Evolutionary conservation across 2,113 vertebrate species (phyloP), one percentile per base, ranked within the genome.

Genomic region (Cervus canadensis): DNA sequence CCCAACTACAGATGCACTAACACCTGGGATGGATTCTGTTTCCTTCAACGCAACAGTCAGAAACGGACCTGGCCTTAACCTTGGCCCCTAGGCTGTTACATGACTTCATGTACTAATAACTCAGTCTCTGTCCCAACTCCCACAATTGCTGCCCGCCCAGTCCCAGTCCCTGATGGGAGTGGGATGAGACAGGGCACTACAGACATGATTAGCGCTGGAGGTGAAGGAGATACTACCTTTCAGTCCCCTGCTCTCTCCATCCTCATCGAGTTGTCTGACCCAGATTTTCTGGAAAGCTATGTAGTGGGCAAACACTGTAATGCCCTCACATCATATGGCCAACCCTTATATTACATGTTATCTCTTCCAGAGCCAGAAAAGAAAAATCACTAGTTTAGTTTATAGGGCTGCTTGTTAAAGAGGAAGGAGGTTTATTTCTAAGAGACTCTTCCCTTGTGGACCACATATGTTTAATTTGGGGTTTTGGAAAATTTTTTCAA

Each of bases 281-380:
- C 79, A 7, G 10, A 89, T 94, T 96, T 94, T 91, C 95, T 97
- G 76, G 74, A 81, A 74, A 54, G 62, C 17, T 89, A 4, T 1
- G 52, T 2, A 95, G 74, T 12, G 33, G 97, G 56, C 45, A 94
- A 48, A 94, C 67, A 91, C 95, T 98, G 92, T 98, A 52, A 30
- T 7, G 30, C 36, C n/a, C 10, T 84, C 25, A 89, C 28, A 14
- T 26, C 19, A 67, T 17, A 56, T 2, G 71, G 2, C 10, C 52
- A 91, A 71, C 11, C 23, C 90, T 83, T 71, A 9, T 50, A 83
- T 14, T 23, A 82, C 5, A n/a, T 5, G 14, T 85, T 71, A 33
- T 84, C 64, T 94, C 83, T 45, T 82, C 96, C 36, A 95, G 62
- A 62, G 50, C 30, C 67, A 83, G 30, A 25, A 79, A 90, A 87